Evolutionary conservation across 2,113 vertebrate genomes (phyloP).

Genomic region (Coreoperca whiteheadi): DNA sequence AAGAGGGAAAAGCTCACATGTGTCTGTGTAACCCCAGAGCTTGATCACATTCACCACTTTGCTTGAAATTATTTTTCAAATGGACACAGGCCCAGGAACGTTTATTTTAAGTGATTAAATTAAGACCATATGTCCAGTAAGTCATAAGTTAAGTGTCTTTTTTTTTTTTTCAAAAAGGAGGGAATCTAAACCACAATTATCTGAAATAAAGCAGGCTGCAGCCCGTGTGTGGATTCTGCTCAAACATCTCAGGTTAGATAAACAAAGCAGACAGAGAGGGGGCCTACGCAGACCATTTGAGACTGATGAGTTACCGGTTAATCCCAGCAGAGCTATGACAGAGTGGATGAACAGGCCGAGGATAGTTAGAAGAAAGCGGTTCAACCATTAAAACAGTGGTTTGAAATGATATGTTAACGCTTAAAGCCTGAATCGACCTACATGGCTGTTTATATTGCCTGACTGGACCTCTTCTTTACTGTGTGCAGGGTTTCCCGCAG

Average conservation of each 20-base stretch:
- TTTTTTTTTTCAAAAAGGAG: slow-evolving; percentile 2
- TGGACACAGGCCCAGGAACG: slow-evolving; percentile 30
- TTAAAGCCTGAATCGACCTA: not conserved
- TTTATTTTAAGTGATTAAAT: slow-evolving; percentile 66
- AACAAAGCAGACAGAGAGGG: not conserved
- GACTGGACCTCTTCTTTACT: too few relatives aligned
- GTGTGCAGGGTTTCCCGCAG: too few relatives aligned
- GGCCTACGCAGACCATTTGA: not conserved
- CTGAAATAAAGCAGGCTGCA: slow-evolving; percentile 24
- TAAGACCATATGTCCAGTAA: slow-evolving; percentile 69
- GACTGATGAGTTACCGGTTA: not conserved
- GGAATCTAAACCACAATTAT: slow-evolving; percentile 18
- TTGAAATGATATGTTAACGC: not conserved
- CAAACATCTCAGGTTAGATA: slow-evolving; percentile 6
- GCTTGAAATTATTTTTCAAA: slow-evolving; percentile 65
- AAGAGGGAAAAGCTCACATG: slow-evolving; percentile 52
- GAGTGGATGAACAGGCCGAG: not conserved
- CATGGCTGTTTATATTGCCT: too few relatives aligned
- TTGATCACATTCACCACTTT: slow-evolving; percentile 51
- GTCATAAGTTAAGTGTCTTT: slow-evolving; percentile 22
- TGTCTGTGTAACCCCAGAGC: slow-evolving; percentile 37
- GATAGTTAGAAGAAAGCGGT: not conserved
- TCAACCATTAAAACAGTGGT: not conserved
- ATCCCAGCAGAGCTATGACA: not conserved
- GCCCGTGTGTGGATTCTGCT: not conserved